These are phyloP conservation scores for Silvanus unidentatus DNA, from an alignment of 2,888 invertebrate genomes.

Conservation along the genomic window DNA sequence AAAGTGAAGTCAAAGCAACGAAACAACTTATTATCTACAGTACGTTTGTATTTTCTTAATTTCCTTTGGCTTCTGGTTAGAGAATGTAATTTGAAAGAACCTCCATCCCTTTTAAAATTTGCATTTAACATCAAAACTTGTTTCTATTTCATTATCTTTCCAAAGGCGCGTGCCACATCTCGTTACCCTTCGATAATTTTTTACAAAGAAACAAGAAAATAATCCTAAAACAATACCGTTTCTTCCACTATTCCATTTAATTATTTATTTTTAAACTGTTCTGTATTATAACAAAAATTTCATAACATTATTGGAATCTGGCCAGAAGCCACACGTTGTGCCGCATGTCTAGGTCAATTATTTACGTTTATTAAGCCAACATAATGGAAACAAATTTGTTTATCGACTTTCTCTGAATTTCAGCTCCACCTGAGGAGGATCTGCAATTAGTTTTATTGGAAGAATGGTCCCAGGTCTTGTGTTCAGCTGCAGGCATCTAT, in stretches of 20 bases:
- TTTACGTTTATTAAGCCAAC: no score
- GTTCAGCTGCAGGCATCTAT: constrained; percentile 52
- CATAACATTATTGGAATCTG: no score
- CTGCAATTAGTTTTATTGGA: constrained; percentile 28
- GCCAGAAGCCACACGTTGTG: no score
- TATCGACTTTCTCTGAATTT: no score
- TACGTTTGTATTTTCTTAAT: constrained; percentile 46
- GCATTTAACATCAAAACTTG: constrained; percentile 9
- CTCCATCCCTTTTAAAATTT: not conserved
- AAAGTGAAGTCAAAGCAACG: constrained; percentile 43
- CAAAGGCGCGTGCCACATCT: constrained; percentile 31
- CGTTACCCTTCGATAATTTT: constrained; percentile 32
- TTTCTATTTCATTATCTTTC: constrained; percentile 14
- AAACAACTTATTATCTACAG: constrained; percentile 52
- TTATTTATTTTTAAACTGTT: no score
- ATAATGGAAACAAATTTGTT: no score
- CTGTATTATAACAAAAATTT: no score
- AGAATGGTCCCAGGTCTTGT: constrained; percentile 50
- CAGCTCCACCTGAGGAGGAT: constrained; percentile 32
- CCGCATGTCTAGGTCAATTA: no score
- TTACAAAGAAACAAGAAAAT: constrained; percentile 25
- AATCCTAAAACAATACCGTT: constrained; percentile 2
- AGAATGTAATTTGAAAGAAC: no score
- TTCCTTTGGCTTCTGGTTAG: no score
- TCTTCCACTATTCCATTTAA: no score